phyloP scores from a whole-genome alignment of 1,140 invertebrate genomes.

The Aphelenchoides fujianensis region DNA sequence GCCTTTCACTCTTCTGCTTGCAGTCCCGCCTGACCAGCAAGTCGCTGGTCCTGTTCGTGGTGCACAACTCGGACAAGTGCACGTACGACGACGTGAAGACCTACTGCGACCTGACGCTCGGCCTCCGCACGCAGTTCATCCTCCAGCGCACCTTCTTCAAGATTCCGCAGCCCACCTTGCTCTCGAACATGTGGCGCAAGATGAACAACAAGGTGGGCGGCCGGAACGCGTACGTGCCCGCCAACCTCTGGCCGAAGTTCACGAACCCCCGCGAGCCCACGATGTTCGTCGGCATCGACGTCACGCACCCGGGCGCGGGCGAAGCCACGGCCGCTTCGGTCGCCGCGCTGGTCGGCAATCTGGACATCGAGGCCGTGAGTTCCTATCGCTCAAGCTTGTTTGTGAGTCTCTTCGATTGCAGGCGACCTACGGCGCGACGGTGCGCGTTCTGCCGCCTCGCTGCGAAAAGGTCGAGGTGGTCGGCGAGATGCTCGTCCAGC shows the following conservation, averaged over 20 bases:
- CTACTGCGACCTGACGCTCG: constrained; percentile 15
- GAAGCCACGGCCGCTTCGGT: constrained; percentile 75
- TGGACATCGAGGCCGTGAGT: constrained; percentile 29
- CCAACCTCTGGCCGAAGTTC: constrained; percentile 26
- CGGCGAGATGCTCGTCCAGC: constrained; percentile 68
- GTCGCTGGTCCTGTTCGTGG: neutral
- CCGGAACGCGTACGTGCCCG: neutral
- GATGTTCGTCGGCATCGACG: constrained; percentile 78
- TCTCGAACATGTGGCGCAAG: constrained; percentile 20
- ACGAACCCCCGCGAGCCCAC: constrained; percentile 57
- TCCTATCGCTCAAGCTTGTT: neutral
- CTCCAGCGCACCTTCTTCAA: neutral
- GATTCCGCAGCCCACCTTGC: neutral
- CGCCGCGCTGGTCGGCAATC: constrained; percentile 68
- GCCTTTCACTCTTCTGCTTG: no score
- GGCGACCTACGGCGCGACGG: constrained; percentile 30
- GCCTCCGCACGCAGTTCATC: constrained; percentile 30
- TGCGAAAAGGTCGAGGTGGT: constrained; percentile 75
- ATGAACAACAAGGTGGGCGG: constrained; percentile 1
- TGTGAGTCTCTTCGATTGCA: no score
- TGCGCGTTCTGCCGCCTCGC: constrained; percentile 19
- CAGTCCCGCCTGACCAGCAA: neutral
- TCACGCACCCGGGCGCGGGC: constrained; percentile 30
- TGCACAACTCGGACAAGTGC: neutral
- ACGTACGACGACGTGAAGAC: constrained; percentile 9